Conservation (phyloP, 2,888 invertebrate species). For the Erebia epiphron region DNA sequence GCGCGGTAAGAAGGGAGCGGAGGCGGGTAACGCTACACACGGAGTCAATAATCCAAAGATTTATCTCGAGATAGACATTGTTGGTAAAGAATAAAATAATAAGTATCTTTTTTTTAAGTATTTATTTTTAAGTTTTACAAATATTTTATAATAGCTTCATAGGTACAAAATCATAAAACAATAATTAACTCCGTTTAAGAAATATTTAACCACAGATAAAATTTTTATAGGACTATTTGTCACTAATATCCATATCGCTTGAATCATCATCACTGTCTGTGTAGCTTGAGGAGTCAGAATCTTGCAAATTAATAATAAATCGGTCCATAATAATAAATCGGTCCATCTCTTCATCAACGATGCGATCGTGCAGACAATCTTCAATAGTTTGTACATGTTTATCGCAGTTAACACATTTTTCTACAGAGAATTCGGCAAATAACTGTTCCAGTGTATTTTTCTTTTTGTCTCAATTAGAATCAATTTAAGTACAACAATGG, state of each 20-base stretch:
- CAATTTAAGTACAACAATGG: no score
- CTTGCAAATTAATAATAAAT: neutral
- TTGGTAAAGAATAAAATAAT: no score
- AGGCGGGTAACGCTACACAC: no score
- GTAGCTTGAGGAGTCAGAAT: neutral
- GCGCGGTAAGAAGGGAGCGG: no score
- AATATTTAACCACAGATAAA: neutral
- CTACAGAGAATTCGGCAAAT: neutral
- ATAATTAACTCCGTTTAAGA: neutral
- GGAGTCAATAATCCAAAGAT: no score
- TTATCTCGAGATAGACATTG: no score
- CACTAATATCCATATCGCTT: neutral
- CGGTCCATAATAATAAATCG: no score
- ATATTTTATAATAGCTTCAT: no score
- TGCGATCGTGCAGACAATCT: neutral
- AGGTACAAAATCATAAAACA: neutral
- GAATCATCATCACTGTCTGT: neutral
- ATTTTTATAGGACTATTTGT: neutral
- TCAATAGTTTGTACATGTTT: constrained; percentile 1
- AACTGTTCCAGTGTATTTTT: constrained; percentile 1
- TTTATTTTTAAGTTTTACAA: no score
- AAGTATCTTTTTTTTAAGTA: no score
- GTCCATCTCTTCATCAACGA: neutral
- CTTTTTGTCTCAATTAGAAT: neutral
- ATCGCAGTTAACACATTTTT: neutral